phyloP scores from a whole-genome alignment of 2,113 vertebrate species.

The Plecotus auritus region DNA sequence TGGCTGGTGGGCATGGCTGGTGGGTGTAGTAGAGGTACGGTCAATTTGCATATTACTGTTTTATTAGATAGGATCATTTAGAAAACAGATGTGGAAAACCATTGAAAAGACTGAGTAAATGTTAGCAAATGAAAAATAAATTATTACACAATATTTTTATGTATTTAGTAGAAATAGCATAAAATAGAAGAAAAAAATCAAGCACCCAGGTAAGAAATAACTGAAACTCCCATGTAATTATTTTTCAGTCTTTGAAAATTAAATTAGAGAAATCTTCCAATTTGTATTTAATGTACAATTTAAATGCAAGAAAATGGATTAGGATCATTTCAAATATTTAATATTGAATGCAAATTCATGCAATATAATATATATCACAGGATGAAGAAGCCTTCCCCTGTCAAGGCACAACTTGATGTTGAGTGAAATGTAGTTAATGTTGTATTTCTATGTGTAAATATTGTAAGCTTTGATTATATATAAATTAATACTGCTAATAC shows the following conservation, averaged over 20 bases:
- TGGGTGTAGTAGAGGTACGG: too few species aligned
- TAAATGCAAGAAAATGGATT: not conserved
- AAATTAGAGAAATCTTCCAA: not conserved
- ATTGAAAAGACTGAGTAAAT: not conserved
- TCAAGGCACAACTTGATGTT: too few species aligned
- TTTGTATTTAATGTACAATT: not conserved
- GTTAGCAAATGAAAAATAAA: not conserved
- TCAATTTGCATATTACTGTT: too few species aligned
- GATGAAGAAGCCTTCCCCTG: too few species aligned
- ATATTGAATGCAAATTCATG: too few species aligned
- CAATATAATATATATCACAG: too few species aligned
- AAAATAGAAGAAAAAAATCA: not conserved
- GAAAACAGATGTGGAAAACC: not conserved
- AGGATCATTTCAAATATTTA: not conserved
- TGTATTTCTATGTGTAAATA: not conserved
- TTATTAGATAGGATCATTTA: too few species aligned
- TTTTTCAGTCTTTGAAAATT: not conserved
- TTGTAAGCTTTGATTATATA: not conserved
- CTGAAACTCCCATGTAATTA: not conserved
- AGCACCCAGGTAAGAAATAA: not conserved
- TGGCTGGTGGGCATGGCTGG: too few species aligned
- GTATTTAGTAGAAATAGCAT: not conserved
- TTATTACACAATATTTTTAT: not conserved
- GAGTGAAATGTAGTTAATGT: not conserved
- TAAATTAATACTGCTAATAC: not conserved